These are phyloP conservation scores for Pseudotriccus pelzelni DNA, from an alignment of 2,797 vertebrate genomes.

Conservation along the genomic window DNA sequence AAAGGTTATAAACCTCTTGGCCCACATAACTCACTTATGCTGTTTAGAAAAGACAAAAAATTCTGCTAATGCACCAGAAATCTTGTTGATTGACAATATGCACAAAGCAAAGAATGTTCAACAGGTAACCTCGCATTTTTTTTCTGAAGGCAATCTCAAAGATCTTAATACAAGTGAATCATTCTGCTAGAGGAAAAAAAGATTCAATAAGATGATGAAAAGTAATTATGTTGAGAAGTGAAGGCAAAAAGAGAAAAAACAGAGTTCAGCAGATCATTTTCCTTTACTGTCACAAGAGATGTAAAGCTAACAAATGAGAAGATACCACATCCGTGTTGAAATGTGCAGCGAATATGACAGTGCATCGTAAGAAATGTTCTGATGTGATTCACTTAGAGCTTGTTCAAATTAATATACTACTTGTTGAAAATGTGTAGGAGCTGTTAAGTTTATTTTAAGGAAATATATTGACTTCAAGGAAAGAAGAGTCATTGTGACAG, in stretches of 20 bases:
- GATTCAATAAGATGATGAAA: conserved; percentile 33
- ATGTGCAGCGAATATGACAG: conserved; percentile 57
- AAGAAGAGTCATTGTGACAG: conserved; percentile 45
- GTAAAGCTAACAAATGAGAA: conserved; percentile 53
- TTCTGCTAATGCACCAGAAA: neutral
- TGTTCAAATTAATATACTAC: conserved; percentile 55
- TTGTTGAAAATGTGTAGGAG: conserved; percentile 53
- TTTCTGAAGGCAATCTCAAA: neutral
- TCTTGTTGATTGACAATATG: neutral
- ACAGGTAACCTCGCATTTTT: neutral
- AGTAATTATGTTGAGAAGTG: conserved; percentile 26
- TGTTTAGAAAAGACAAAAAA: neutral
- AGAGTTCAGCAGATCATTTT: conserved; percentile 71
- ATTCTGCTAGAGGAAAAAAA: neutral
- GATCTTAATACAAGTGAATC: neutral
- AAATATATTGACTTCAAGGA: conserved; percentile 50
- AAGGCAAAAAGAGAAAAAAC: conserved; percentile 61
- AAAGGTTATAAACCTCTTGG: neutral
- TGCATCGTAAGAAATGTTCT: conserved; percentile 41
- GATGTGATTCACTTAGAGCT: conserved; percentile 48
- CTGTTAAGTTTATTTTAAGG: conserved; percentile 56
- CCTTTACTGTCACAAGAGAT: conserved; percentile 31
- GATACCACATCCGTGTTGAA: conserved; percentile 10
- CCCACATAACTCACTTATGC: neutral
- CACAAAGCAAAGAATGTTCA: neutral